Evolutionary conservation across 2,797 vertebrate species (phyloP), one percentile per base, ranked within the genome.

Genomic region (Hydrolagus colliei): DNA sequence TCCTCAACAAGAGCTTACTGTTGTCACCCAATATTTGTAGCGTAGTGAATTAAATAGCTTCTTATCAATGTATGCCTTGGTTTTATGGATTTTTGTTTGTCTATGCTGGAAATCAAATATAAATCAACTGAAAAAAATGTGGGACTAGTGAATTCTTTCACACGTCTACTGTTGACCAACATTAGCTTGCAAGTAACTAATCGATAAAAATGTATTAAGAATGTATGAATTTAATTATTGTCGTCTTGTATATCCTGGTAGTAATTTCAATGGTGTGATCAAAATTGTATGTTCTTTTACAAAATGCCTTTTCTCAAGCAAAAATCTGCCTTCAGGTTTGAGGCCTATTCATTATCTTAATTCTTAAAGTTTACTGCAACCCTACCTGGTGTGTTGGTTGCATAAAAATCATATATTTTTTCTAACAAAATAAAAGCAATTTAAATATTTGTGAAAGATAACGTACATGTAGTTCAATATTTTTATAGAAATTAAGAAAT

Each of bases 371-470:
- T 20, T 41, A 18, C 63, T 11, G 65, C 68, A 84, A 84, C 79
- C 35, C 41, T 52, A 52, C 41, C 6, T 52, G 41, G 13, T 32
- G 14, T 10, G 18, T 52, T 63, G 20, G 79, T 84, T 84, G 79
- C 65, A 52, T 41, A 71, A 41, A 52, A 67, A 82, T 63, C 67
- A 67, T 84, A 67, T 84, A 84, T 71, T 84, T 84, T 52, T 84
- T 68, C 79, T 84, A 84, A 27, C 20, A 35, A 71, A 84, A 35
- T 16, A 52, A 52, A 52, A 52, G 41, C 41, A 52, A 52, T 52
- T 52, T 3, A 52, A 52, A 52, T 52, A 12, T 80, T 71, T n/a
- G 14, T 79, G 32, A 71, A 27, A 27, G 27, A 27, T 4, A 68
- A 27, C 63, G 61, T 80, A 65, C 13, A 80, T n/a, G 12, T 22